Evolutionary conservation across 2,113 vertebrate genomes (phyloP).

Genomic region (Crypturellus undulatus): DNA sequence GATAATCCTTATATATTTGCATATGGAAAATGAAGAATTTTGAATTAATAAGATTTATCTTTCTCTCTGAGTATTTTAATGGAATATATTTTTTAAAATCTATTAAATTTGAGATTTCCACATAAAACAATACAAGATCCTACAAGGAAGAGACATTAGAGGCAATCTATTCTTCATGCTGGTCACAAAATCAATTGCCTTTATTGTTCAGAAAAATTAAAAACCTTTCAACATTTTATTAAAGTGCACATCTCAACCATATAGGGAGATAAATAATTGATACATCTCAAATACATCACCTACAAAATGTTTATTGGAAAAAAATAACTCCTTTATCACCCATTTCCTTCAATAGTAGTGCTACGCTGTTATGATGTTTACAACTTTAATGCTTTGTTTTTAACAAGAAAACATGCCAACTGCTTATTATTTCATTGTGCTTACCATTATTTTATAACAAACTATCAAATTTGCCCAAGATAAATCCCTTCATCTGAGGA

Average conservation of each 20-base stretch:
- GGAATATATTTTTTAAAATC: neutral
- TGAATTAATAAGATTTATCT: conserved; percentile 53
- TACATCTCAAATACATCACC: conserved; percentile 45
- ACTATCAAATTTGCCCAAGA: neutral
- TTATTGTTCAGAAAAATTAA: conserved; percentile 74
- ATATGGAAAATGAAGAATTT: conserved; percentile 32
- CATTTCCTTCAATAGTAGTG: conserved; percentile 40
- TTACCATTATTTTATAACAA: conserved; percentile 62
- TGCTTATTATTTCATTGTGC: conserved; percentile 44
- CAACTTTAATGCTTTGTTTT: neutral
- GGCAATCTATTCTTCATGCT: conserved; percentile 58
- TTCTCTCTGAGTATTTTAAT: conserved; percentile 5
- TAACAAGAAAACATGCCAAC: neutral
- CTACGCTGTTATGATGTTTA: neutral
- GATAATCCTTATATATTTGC: conserved; percentile 17
- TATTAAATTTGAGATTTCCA: conserved; percentile 24
- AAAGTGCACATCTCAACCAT: conserved; percentile 55
- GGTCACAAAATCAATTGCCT: conserved; percentile 72
- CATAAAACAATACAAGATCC: conserved; percentile 54
- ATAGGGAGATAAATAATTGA: conserved; percentile 64
- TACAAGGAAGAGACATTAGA: conserved; percentile 46
- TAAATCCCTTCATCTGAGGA: conserved; percentile 9
- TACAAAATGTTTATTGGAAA: conserved; percentile 62
- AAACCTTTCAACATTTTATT: conserved; percentile 68
- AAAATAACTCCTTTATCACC: conserved; percentile 41